Evolutionary conservation across 2,113 vertebrate species (phyloP).

Genomic region (Rhabdomys dilectus): DNA sequence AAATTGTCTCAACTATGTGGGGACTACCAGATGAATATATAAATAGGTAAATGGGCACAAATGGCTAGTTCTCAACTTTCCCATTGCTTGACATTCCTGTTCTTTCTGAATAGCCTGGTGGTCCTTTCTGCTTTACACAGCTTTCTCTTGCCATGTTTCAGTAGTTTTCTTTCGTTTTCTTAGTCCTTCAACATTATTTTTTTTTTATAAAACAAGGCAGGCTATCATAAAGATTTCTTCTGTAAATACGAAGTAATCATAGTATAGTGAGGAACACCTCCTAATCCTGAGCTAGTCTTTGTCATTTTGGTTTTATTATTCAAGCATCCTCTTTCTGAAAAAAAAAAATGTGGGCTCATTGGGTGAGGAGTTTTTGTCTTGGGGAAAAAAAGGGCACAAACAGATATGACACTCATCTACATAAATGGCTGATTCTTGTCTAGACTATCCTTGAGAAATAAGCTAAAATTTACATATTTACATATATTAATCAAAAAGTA

Average conservation of each 20-base stretch:
- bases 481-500: constrained; percentile 64
- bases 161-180: not conserved
- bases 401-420: not conserved
- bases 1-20: not conserved
- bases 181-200: not conserved
- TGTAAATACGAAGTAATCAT: constrained; percentile 35
- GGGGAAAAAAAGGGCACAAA: not conserved
- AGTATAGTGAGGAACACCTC: not conserved
- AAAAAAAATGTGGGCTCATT: not conserved
- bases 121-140: not conserved
- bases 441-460: not conserved
- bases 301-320: constrained; percentile 43
- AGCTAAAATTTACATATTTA: constrained; percentile 48
- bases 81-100: not conserved
- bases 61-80: not conserved
- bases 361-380: constrained; percentile 21
- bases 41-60: not conserved
- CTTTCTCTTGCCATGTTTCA: not conserved
- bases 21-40: not conserved
- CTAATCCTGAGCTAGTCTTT: constrained; percentile 15
- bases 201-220: constrained; percentile 15
- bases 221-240: not conserved
- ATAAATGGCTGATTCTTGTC: constrained; percentile 5
- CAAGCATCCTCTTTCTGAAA: constrained; percentile 34
- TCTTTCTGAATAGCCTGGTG: not conserved